These are phyloP conservation scores for Acipenser oxyrinchus DNA, from an alignment of 2,797 vertebrate genomes.

Conservation along the genomic window DNA sequence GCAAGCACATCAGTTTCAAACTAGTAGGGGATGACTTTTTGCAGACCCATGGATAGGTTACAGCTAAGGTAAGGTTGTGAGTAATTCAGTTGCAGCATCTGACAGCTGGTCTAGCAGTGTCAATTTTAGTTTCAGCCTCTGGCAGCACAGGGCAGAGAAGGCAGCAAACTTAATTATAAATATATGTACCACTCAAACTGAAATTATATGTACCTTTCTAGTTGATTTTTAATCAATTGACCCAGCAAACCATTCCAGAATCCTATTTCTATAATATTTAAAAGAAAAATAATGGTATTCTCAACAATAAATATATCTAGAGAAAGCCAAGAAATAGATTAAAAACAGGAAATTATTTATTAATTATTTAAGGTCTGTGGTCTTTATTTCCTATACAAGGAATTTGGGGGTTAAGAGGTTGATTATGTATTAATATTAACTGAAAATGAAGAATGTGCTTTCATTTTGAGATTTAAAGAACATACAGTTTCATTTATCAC, in stretches of 20 bases:
- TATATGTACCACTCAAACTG: no score
- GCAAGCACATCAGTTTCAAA: conserved; percentile 28
- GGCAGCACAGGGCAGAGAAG: no score
- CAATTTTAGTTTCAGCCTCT: no score
- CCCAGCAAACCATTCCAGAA: no score
- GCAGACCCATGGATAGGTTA: no score
- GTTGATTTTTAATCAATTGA: no score
- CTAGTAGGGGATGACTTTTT: conserved; percentile 16
- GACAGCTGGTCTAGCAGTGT: no score
- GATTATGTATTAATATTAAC: conserved; percentile 3
- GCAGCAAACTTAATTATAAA: no score
- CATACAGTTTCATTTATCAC: neutral
- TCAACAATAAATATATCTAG: neutral
- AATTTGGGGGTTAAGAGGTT: neutral
- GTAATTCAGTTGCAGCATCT: no score
- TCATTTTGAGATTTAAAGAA: neutral
- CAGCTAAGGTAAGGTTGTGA: no score
- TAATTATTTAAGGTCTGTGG: neutral
- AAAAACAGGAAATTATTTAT: neutral
- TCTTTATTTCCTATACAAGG: neutral
- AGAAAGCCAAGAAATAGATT: conserved; percentile 1
- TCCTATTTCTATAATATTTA: no score
- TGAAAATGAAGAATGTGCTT: conserved; percentile 1
- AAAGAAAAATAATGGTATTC: neutral
- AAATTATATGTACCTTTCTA: no score